Evolutionary conservation across 1,140 invertebrate genomes (phyloP).

Genomic region (Nebria ingens): DNA sequence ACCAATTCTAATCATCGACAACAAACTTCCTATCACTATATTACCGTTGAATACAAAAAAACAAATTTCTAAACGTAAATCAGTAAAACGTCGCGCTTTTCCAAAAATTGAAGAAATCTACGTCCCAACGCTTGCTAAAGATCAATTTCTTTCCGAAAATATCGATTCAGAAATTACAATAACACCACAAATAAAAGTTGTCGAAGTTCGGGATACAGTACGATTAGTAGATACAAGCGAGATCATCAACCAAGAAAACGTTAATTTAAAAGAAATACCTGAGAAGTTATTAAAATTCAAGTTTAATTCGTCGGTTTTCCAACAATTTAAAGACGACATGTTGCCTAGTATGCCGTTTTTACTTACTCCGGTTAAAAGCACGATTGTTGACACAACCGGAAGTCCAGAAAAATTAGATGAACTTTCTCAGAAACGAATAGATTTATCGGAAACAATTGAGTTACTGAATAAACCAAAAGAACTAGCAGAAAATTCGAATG

Average conservation of each 20-base stretch:
- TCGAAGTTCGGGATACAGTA: no score
- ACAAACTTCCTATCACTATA: background rate
- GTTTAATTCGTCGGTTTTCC: conserved; percentile 21
- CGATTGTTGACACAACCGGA: background rate
- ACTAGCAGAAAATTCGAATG: conserved; percentile 5
- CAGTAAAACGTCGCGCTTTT: background rate
- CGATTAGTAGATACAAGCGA: conserved; percentile 10
- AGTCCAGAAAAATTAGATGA: background rate
- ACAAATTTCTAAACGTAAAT: background rate
- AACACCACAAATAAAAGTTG: no score
- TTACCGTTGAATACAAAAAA: no score
- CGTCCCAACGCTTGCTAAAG: background rate
- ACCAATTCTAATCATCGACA: background rate
- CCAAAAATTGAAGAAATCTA: background rate
- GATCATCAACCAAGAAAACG: conserved; percentile 11
- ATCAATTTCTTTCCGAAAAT: background rate
- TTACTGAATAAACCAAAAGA: no score
- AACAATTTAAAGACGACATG: conserved; percentile 26
- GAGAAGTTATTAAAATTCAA: conserved; percentile 14
- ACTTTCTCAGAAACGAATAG: background rate
- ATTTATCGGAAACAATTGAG: background rate
- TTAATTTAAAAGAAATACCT: conserved; percentile 10
- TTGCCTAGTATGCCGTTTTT: conserved; percentile 43
- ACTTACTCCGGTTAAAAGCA: conserved; percentile 31
- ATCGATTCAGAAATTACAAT: background rate